Evolutionary conservation across 2,797 vertebrate species (phyloP), one percentile per base, ranked within the genome.

Genomic region (Pogoniulus pusillus): DNA sequence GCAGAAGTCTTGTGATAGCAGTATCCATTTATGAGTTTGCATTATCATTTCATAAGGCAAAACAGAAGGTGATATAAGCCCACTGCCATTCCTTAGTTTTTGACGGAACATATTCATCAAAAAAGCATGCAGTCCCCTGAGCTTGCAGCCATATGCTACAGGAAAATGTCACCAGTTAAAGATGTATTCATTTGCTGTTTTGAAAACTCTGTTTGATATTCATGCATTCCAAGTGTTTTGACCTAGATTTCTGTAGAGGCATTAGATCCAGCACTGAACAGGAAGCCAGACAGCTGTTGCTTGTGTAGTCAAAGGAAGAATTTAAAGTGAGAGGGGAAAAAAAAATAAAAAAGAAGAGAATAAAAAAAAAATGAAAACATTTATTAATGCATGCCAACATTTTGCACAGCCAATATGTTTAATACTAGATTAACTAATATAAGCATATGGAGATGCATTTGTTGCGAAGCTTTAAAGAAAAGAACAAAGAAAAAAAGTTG

Each of bases 151-250:
- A 98, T 99, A 99, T 99, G 98, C 98, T 97, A 93, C 97, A 96
- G 98, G 98, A 98, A 99, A 99, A 99, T 99, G 98, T 99, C 99
- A 99, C 98, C 98, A 98, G 98, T 98, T 98, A 98, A 98, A 99
- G 98, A 98, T 98, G 98, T 98, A 98, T 98, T 98, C 98, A 98
- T 98, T 99, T 98, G 98, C 98, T 96, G 97, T 98, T 98, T 98
- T 98, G 98, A 98, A 98, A 98, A 98, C 97, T 97, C 97, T 98
- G 98, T 98, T 98, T 99, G 98, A 98, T 98, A 98, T 98, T 98
- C 98, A 98, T 98, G 97, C 98, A 98, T 98, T 98, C 98, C 97
- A 98, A 98, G 98, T 97, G 98, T 97, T 98, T 97, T 98, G 97
- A 98, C 98, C 97, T 97, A 97, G 97, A 98, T 98, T 97, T 97